Evolutionary conservation across 2,797 vertebrate species (phyloP).

Genomic region (Urosaurus nigricauda): DNA sequence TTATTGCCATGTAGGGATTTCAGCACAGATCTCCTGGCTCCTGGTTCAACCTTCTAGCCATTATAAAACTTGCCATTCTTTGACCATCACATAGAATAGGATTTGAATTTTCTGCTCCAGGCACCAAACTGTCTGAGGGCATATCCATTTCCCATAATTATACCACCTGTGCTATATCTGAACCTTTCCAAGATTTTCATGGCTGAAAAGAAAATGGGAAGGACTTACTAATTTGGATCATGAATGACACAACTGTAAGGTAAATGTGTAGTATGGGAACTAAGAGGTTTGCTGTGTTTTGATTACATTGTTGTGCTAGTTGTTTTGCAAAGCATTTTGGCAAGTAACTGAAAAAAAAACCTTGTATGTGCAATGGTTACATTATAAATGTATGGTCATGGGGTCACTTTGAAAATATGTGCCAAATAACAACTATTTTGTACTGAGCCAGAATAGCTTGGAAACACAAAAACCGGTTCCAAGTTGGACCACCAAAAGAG

Average conservation of each 20-base stretch:
- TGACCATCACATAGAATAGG: background rate
- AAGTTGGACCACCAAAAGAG: constrained; percentile 70
- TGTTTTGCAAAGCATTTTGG: constrained; percentile 1
- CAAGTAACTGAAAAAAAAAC: constrained; percentile 15
- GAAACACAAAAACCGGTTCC: constrained; percentile 69
- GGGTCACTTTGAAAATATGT: constrained; percentile 58
- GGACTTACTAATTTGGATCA: background rate
- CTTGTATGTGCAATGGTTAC: constrained; percentile 46
- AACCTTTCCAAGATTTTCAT: background rate
- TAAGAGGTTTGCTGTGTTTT: background rate
- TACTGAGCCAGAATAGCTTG: constrained; percentile 58
- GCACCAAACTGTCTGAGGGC: background rate
- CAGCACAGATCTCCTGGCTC: background rate
- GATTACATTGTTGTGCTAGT: background rate
- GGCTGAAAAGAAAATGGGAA: background rate
- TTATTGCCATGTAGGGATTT: background rate
- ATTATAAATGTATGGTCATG: constrained; percentile 50
- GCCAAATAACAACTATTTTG: constrained; percentile 58
- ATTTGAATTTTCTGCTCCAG: background rate
- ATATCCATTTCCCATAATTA: background rate
- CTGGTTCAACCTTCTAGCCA: background rate
- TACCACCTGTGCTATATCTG: background rate
- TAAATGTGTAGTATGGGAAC: background rate
- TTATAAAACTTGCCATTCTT: background rate
- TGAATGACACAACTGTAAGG: background rate